A percentile compares a stretch with the other conserved stretches of the same genome.
phyloP scores from a whole-genome alignment of 2,888 invertebrate species.

The Atherix ibis region DNA sequence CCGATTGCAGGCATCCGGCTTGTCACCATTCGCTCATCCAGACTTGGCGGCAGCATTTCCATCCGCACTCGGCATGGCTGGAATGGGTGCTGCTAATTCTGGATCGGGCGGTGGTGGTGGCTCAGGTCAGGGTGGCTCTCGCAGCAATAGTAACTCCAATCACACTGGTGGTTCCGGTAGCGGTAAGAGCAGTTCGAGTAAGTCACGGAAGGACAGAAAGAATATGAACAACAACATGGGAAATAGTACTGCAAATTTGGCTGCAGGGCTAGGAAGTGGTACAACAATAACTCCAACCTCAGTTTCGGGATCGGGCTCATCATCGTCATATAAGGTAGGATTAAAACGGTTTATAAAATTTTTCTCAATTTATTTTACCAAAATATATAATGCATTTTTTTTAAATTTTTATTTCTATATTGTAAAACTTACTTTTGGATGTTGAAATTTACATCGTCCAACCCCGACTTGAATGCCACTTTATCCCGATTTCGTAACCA shows the following conservation, averaged over 20 bases:
- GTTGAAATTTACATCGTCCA: too few species aligned
- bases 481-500: background rate
- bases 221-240: conserved; percentile 26
- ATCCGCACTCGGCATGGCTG: conserved; percentile 25
- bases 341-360: background rate
- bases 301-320: conserved; percentile 16
- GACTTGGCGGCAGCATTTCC: conserved; percentile 44
- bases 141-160: conserved; percentile 5
- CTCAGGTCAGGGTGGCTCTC: conserved; percentile 10
- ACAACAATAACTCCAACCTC: conserved; percentile 26
- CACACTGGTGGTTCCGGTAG: conserved; percentile 17
- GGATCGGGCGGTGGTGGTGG: conserved; percentile 24
- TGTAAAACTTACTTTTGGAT: too few species aligned
- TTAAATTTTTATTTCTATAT: too few species aligned
- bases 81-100: conserved; percentile 13
- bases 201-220: conserved; percentile 29
- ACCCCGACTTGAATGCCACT: background rate
- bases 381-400: too few species aligned
- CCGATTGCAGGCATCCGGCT: conserved; percentile 62
- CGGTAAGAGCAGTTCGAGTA: conserved; percentile 23
- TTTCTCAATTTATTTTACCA: background rate
- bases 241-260: conserved; percentile 20
- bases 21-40: conserved; percentile 52
- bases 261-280: conserved; percentile 26
- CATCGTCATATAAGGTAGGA: conserved; percentile 24